Evolutionary conservation across 1,140 invertebrate genomes (phyloP).

Genomic region (Trachelipus rathkii): DNA sequence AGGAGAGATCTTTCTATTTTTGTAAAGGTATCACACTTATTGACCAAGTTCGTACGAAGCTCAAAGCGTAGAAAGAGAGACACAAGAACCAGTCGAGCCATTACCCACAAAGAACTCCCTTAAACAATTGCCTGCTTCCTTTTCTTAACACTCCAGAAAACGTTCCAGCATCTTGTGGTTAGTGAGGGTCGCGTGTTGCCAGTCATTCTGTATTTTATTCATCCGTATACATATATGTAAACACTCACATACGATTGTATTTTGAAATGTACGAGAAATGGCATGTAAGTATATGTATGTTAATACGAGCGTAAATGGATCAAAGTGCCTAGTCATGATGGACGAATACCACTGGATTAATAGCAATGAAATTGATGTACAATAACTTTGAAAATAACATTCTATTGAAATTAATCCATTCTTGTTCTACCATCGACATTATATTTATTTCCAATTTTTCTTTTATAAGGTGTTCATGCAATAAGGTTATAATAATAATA

Average conservation of each 20-base stretch:
- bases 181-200: constrained; percentile 1
- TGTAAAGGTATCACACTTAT: too few relatives aligned
- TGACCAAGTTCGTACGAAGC: not conserved
- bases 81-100: not conserved
- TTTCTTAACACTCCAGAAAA: not conserved
- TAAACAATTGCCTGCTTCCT: constrained; percentile 4
- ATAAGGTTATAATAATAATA: too few relatives aligned
- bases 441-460: too few relatives aligned
- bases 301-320: too few relatives aligned
- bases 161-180: constrained; percentile 11
- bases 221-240: not conserved
- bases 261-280: too few relatives aligned
- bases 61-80: not conserved
- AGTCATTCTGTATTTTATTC: not conserved
- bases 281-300: too few relatives aligned
- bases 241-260: too few relatives aligned
- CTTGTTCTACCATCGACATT: too few relatives aligned
- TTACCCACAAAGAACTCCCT: not conserved
- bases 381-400: constrained; percentile 1
- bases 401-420: too few relatives aligned
- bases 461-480: too few relatives aligned
- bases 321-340: not conserved
- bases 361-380: not conserved
- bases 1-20: too few relatives aligned
- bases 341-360: not conserved